phyloP scores from a whole-genome alignment of 2,888 invertebrate genomes.

The Liopterus haemorrhoidalis region DNA sequence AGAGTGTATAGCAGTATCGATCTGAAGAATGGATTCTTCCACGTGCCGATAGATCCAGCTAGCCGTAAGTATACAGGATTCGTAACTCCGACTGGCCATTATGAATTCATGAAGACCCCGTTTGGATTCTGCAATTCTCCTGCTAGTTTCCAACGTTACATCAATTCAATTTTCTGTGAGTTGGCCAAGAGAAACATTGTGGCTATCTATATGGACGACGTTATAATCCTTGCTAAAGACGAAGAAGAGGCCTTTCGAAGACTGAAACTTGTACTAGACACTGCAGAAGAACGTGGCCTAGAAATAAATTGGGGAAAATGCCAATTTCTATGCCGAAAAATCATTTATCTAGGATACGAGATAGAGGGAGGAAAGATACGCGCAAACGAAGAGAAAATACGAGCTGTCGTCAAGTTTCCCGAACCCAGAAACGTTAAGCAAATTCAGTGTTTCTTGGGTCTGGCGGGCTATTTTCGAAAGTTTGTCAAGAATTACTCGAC shows the following conservation, averaged over 20 bases:
- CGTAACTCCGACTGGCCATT: constrained; percentile 6
- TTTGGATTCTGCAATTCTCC: constrained; percentile 8
- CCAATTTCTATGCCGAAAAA: background rate
- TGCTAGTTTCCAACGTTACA: constrained; percentile 5
- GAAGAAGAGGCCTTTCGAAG: constrained; percentile 1
- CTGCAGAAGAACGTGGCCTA: constrained; percentile 1
- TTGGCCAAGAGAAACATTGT: background rate
- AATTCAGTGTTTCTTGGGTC: constrained; percentile 1
- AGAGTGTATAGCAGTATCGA: constrained; percentile 26
- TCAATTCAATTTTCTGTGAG: constrained; percentile 5
- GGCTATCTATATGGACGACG: constrained; percentile 6
- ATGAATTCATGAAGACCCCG: constrained; percentile 9
- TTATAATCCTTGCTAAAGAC: constrained; percentile 1
- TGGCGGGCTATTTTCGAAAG: background rate
- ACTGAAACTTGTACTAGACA: constrained; percentile 1
- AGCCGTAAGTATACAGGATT: constrained; percentile 6
- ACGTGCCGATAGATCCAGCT: constrained; percentile 5
- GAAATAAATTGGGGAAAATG: constrained; percentile 8
- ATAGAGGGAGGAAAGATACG: background rate
- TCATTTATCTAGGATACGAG: constrained; percentile 6
- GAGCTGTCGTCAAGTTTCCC: background rate
- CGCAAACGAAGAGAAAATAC: constrained; percentile 3
- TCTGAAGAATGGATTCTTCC: constrained; percentile 6
- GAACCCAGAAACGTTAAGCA: background rate
- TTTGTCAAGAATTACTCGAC: constrained; percentile 26